phyloP scores from a whole-genome alignment of 2,888 invertebrate genomes.

The Sesia apiformis region DNA sequence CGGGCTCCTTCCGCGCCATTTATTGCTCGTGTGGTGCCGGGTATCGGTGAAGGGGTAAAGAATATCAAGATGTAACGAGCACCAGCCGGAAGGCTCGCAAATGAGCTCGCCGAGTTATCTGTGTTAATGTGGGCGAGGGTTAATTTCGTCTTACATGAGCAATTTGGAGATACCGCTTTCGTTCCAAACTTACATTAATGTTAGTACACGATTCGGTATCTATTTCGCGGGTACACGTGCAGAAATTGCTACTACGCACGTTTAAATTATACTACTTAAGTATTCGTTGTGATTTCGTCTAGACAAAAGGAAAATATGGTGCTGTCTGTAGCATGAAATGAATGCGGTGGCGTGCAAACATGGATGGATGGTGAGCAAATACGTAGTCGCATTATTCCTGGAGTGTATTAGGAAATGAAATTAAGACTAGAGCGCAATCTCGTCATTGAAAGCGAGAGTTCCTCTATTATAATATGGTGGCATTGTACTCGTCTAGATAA shows the following conservation, averaged over 20 bases:
- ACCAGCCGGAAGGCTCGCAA: conserved; percentile 72
- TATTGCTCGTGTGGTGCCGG: conserved; percentile 70
- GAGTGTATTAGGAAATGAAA: conserved; percentile 67
- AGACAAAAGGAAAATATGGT: conserved; percentile 72
- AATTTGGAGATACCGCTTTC: conserved; percentile 63
- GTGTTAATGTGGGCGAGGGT: conserved; percentile 71
- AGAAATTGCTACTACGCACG: not conserved
- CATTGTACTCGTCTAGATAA: conserved; percentile 9
- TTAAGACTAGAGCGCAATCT: conserved; percentile 41
- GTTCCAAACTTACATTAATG: conserved; percentile 47
- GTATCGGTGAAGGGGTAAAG: conserved; percentile 72
- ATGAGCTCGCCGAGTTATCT: conserved; percentile 74
- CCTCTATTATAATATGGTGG: conserved; percentile 1
- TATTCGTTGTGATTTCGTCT: conserved; percentile 72
- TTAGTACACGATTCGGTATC: conserved; percentile 9
- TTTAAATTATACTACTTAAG: conserved; percentile 43
- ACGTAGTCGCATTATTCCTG: conserved; percentile 20
- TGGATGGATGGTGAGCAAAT: conserved; percentile 59
- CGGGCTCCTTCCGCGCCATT: conserved; percentile 71
- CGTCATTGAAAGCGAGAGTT: conserved; percentile 13
- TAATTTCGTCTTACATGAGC: conserved; percentile 73
- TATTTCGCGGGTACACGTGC: not conserved
- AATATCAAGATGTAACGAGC: conserved; percentile 74
- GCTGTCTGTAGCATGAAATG: conserved; percentile 53
- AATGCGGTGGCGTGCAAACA: conserved; percentile 59